Conservation (phyloP, 2,113 vertebrate species). For the Ariopsis seemanni region DNA sequence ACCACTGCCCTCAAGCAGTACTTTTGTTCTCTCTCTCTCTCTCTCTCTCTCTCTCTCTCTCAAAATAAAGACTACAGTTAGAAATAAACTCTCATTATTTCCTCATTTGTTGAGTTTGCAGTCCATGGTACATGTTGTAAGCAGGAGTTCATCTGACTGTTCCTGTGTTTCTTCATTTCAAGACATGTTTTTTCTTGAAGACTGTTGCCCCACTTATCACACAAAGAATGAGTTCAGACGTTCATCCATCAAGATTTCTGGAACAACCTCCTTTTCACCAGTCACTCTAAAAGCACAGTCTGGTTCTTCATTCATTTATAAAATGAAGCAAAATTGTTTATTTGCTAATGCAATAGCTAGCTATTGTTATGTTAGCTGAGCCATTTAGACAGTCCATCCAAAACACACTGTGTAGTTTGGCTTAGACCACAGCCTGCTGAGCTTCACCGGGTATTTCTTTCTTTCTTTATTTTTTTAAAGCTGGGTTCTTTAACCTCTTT, state of each 20-base stretch:
- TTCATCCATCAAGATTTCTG: neutral
- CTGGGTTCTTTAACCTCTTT: neutral
- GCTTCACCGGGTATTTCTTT: no score
- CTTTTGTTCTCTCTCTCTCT: no score
- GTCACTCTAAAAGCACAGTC: neutral
- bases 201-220: no score
- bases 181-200: neutral
- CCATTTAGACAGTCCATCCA: neutral
- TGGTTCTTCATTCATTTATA: neutral
- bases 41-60: no score
- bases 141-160: neutral
- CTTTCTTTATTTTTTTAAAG: no score
- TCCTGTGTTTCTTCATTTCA: neutral
- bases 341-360: neutral
- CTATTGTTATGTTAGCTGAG: neutral
- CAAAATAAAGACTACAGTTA: no score
- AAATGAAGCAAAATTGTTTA: neutral
- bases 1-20: no score
- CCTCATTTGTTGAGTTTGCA: neutral
- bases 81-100: neutral
- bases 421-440: neutral
- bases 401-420: neutral
- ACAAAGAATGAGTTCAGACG: neutral
- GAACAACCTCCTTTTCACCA: neutral
- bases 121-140: neutral